Evolutionary conservation across 2,888 invertebrate species (phyloP).

Genomic region (Parelbella ahira): DNA sequence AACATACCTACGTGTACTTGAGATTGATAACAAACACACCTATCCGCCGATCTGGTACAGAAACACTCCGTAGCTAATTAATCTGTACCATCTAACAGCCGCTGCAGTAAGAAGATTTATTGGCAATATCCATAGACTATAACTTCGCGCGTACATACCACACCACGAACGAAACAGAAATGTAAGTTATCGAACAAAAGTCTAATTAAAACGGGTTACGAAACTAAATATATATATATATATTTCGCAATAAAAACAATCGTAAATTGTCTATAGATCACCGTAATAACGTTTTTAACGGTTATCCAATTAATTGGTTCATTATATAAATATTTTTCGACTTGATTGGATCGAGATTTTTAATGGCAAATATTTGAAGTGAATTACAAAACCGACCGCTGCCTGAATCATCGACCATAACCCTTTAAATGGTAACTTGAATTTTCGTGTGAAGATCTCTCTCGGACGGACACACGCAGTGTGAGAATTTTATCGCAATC

Average conservation of each 20-base stretch:
- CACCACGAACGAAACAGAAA: conserved; percentile 28
- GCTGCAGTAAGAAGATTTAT: conserved; percentile 48
- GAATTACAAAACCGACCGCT: conserved; percentile 34
- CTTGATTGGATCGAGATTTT: conserved; percentile 51
- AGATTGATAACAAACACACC: conserved; percentile 34
- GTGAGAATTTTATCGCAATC: conserved; percentile 13
- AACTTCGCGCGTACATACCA: conserved; percentile 40
- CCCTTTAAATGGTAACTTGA: conserved; percentile 29
- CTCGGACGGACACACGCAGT: conserved; percentile 13
- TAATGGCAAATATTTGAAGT: conserved; percentile 45
- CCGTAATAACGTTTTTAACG: conserved; percentile 54
- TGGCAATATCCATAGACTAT: conserved; percentile 39
- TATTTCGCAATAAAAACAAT: conserved; percentile 48
- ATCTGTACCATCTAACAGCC: conserved; percentile 46
- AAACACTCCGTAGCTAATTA: conserved; percentile 59
- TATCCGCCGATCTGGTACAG: conserved; percentile 55
- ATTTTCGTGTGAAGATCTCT: conserved; percentile 19
- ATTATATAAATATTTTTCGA: conserved; percentile 57
- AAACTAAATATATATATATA: conserved; percentile 38
- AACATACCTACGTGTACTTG: conserved; percentile 46
- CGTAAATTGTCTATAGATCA: conserved; percentile 51
- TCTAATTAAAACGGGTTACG: conserved; percentile 47
- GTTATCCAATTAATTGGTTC: conserved; percentile 62
- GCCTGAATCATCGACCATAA: conserved; percentile 29
- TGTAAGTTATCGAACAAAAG: conserved; percentile 32